phyloP scores from a whole-genome alignment of 2,797 vertebrate genomes.

The Acridotheres tristis region DNA sequence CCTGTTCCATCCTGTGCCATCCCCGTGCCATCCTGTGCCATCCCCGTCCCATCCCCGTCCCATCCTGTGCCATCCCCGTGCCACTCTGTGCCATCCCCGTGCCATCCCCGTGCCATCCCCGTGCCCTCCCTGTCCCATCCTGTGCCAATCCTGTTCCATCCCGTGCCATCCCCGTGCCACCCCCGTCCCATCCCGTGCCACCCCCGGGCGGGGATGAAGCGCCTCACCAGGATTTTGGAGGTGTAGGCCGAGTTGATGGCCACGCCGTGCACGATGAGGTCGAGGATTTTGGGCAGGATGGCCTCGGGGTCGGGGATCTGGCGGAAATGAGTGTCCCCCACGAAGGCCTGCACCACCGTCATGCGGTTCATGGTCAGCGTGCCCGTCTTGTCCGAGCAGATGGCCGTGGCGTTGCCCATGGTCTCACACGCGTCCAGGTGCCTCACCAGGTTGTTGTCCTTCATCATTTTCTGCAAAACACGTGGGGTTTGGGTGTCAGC shows the following conservation, averaged over 20 bases:
- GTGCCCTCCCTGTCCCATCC: too few relatives aligned
- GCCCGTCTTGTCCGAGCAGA: constrained; percentile 98
- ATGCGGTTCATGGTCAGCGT: constrained; percentile 98
- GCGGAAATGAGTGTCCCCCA: constrained; percentile 85
- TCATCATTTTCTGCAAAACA: constrained; percentile 95
- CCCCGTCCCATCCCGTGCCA: too few relatives aligned
- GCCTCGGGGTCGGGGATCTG: constrained; percentile 85
- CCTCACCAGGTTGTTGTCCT: constrained; percentile 96
- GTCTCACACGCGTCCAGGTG: constrained; percentile 97
- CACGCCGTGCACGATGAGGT: constrained; percentile 89
- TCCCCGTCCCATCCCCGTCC: too few relatives aligned
- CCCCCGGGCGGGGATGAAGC: too few relatives aligned
- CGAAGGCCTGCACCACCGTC: constrained; percentile 93
- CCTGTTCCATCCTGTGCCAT: too few relatives aligned
- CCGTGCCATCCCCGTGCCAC: too few relatives aligned
- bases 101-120: too few relatives aligned
- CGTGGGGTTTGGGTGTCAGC: too few relatives aligned
- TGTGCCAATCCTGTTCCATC: too few relatives aligned
- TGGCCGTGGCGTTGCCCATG: constrained; percentile 97
- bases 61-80: too few relatives aligned
- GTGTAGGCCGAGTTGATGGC: constrained; percentile 96
- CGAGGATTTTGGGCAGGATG: constrained; percentile 82
- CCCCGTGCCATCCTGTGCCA: too few relatives aligned
- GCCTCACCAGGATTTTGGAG: constrained; percentile 91
- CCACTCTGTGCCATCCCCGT: too few relatives aligned